A percentile compares a stretch with the other conserved stretches of the same genome.
Evolutionary conservation across 35 echinoderm and acorn worm genomes (phyloP).

Genomic region (Anneissia japonica): DNA sequence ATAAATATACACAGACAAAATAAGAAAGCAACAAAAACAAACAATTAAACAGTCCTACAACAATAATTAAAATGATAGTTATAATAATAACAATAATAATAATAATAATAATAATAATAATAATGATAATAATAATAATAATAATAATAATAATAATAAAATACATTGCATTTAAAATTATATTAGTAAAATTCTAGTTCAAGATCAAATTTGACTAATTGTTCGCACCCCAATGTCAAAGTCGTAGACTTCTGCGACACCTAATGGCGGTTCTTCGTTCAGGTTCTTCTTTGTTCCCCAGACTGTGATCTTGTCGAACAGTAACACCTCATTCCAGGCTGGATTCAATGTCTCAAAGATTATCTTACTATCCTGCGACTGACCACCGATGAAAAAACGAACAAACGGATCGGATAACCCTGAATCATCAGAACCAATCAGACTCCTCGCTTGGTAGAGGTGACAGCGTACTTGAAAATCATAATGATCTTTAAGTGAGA

Average conservation of each 20-base stretch:
- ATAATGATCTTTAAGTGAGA: not conserved
- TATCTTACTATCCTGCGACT: not conserved
- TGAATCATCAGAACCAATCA: constrained; percentile 13
- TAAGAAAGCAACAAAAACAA: no score
- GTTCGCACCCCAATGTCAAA: not conserved
- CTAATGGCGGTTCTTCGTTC: not conserved
- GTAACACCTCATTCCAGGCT: not conserved
- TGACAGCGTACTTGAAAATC: not conserved
- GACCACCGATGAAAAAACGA: not conserved
- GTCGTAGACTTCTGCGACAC: not conserved
- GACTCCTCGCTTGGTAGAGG: not conserved
- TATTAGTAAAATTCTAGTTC: no score
- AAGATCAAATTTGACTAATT: no score
- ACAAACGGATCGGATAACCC: constrained; percentile 10
- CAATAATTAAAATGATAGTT: no score
- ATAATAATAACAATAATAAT: no score
- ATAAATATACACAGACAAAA: no score
- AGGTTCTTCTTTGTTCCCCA: not conserved
- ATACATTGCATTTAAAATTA: no score
- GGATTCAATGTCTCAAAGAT: constrained; percentile 5
- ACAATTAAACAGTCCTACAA: no score
- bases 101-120: no score
- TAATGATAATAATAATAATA: no score
- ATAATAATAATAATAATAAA: no score
- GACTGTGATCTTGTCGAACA: not conserved